Percentiles rank a stretch among this genome's conserved stretches.
These are phyloP conservation scores for Trinectes maculatus DNA, from an alignment of 2,113 vertebrate species.

Conservation along the genomic window DNA sequence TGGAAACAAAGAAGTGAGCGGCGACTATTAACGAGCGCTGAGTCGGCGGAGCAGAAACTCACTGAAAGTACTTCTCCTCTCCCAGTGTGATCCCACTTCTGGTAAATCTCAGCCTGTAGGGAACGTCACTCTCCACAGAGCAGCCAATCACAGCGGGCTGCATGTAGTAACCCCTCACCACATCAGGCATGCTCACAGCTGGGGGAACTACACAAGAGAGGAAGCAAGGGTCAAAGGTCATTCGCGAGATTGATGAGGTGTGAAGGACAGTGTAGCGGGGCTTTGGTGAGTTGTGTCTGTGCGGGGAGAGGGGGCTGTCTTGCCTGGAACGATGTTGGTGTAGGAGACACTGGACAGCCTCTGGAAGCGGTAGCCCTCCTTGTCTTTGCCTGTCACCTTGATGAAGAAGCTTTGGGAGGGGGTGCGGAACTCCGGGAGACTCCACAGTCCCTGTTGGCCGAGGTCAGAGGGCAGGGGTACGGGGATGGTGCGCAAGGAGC, in stretches of 20 bases:
- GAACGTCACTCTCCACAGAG: conserved; percentile 85
- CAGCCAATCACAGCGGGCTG: conserved; percentile 86
- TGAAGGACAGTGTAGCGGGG: conserved; percentile 24
- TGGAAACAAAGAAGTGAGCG: conserved; percentile 9
- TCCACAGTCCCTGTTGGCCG: conserved; percentile 86
- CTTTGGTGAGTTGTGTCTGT: conserved; percentile 20
- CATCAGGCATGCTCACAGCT: conserved; percentile 86
- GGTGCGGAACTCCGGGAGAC: conserved; percentile 81
- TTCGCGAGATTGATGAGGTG: conserved; percentile 64
- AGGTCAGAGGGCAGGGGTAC: conserved; percentile 73
- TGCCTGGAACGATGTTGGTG: conserved; percentile 88
- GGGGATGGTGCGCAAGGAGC: conserved; percentile 82
- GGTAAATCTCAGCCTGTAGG: conserved; percentile 87
- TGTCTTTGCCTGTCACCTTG: conserved; percentile 88
- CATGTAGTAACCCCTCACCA: conserved; percentile 82
- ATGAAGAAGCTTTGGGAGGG: conserved; percentile 90
- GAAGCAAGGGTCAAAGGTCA: conserved; percentile 56
- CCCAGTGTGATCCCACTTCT: conserved; percentile 79
- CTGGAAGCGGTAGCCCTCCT: conserved; percentile 86
- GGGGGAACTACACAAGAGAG: conserved; percentile 82
- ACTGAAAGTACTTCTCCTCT: conserved; percentile 85
- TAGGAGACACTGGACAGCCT: conserved; percentile 94
- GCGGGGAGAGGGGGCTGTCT: conserved; percentile 13
- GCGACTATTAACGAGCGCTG: neutral
- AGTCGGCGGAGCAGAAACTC: conserved; percentile 61